Evolutionary conservation across 2,113 vertebrate genomes (phyloP).

Genomic region (Plestiodon gilberti): DNA sequence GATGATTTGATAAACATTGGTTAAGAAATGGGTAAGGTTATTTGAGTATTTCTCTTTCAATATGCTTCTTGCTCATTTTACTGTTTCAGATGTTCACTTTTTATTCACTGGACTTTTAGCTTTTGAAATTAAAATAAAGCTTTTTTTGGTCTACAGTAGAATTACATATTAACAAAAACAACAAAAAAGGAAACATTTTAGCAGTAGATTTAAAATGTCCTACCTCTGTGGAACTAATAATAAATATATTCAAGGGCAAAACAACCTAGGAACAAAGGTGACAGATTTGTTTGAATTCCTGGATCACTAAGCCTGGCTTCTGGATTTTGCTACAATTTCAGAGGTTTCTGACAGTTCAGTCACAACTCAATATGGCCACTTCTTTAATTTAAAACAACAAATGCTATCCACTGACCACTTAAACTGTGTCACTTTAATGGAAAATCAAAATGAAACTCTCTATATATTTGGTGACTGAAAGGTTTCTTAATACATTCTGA

Average conservation of each 20-base stretch:
- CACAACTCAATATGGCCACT: conserved; percentile 49
- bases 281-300: conserved; percentile 60
- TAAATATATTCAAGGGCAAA: conserved; percentile 63
- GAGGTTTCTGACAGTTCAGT: conserved; percentile 55
- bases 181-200: conserved; percentile 71
- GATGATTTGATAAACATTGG: conserved; percentile 78
- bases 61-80: conserved; percentile 71
- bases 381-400: conserved; percentile 51
- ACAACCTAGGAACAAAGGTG: conserved; percentile 50
- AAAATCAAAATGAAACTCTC: conserved; percentile 56
- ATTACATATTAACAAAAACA: conserved; percentile 78
- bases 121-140: conserved; percentile 73
- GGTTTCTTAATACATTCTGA: conserved; percentile 39
- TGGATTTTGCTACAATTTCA: not conserved
- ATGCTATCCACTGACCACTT: conserved; percentile 32
- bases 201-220: conserved; percentile 73
- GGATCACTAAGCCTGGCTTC: conserved; percentile 54
- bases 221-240: conserved; percentile 74
- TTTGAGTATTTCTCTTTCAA: conserved; percentile 76
- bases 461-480: conserved; percentile 43
- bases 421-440: conserved; percentile 38
- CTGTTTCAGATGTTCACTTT: conserved; percentile 66
- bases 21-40: conserved; percentile 82
- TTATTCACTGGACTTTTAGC: conserved; percentile 72
- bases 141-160: conserved; percentile 87